These are phyloP conservation scores for Hypomecis punctinalis DNA, from an alignment of 2,888 invertebrate species.

Conservation along the genomic window DNA sequence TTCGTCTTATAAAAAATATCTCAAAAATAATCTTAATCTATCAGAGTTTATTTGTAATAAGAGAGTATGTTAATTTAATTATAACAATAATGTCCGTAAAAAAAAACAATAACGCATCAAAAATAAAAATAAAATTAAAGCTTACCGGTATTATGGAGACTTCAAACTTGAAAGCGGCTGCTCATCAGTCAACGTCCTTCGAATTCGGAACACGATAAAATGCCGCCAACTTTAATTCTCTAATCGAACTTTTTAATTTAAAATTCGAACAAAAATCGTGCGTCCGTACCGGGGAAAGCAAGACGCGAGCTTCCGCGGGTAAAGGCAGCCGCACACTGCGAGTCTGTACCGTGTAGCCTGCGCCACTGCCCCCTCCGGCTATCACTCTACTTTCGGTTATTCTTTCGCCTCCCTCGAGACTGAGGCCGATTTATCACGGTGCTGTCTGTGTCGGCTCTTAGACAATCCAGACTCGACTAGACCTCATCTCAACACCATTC, in stretches of 20 bases:
- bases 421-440: constrained; percentile 74
- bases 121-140: constrained; percentile 40
- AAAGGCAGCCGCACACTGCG: constrained; percentile 76
- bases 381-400: constrained; percentile 79
- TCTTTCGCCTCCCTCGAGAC: constrained; percentile 74
- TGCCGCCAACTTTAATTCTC: constrained; percentile 42
- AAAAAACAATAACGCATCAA: not conserved
- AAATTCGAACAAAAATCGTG: constrained; percentile 46
- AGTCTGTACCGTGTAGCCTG: constrained; percentile 54
- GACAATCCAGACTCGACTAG: constrained; percentile 58
- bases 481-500: constrained; percentile 52
- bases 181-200: constrained; percentile 55
- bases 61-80: not conserved
- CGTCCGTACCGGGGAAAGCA: constrained; percentile 45
- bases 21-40: too few species aligned
- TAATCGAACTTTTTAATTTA: constrained; percentile 45
- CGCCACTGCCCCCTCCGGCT: constrained; percentile 72
- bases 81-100: not conserved
- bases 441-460: constrained; percentile 52
- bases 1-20: too few species aligned
- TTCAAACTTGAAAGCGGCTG: constrained; percentile 48
- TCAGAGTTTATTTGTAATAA: too few species aligned
- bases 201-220: constrained; percentile 46
- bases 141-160: constrained; percentile 56
- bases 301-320: constrained; percentile 63